A percentile compares a stretch with the other conserved stretches of the same genome.
phyloP scores from a whole-genome alignment of 1,140 invertebrate species.

The Drosophila sucinea region DNA sequence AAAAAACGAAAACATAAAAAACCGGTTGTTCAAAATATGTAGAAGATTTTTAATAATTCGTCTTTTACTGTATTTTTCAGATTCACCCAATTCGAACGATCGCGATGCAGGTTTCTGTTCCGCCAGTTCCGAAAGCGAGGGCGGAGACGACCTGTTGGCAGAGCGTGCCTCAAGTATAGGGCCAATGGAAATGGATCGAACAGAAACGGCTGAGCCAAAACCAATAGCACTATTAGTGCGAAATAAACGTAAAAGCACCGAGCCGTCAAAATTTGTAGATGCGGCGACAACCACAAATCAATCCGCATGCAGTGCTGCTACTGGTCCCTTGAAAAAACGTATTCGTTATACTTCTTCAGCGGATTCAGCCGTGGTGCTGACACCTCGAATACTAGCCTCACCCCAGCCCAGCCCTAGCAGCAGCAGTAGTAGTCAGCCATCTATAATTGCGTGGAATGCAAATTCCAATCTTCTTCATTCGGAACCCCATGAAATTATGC shows the following conservation, averaged over 20 bases:
- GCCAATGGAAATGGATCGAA: slow-evolving; percentile 88
- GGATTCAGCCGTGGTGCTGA: slow-evolving; percentile 61
- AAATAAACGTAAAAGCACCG: slow-evolving; percentile 89
- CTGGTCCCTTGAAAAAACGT: slow-evolving; percentile 87
- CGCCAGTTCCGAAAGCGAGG: slow-evolving; percentile 83
- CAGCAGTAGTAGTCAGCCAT: slow-evolving; percentile 44
- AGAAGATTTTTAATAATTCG: slow-evolving; percentile 32
- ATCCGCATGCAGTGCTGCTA: slow-evolving; percentile 23
- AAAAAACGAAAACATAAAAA: slow-evolving; percentile 32
- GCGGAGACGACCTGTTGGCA: slow-evolving; percentile 84
- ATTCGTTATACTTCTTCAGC: slow-evolving; percentile 83
- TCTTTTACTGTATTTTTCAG: slow-evolving; percentile 65
- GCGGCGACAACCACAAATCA: slow-evolving; percentile 8
- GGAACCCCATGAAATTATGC: slow-evolving; percentile 53
- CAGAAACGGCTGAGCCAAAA: slow-evolving; percentile 86
- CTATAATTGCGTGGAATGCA: slow-evolving; percentile 80
- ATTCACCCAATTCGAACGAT: slow-evolving; percentile 83
- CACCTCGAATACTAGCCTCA: slow-evolving; percentile 56
- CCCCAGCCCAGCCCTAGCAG: slow-evolving; percentile 78
- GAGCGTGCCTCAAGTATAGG: slow-evolving; percentile 78
- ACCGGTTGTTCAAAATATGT: slow-evolving; percentile 46
- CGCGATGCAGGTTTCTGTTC: slow-evolving; percentile 89
- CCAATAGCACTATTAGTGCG: slow-evolving; percentile 86
- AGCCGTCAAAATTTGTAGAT: slow-evolving; percentile 85
- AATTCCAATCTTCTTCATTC: background rate